These are phyloP conservation scores for Microcebus ravelobensis DNA, from an alignment of 2,113 vertebrate genomes.

Conservation along the genomic window DNA sequence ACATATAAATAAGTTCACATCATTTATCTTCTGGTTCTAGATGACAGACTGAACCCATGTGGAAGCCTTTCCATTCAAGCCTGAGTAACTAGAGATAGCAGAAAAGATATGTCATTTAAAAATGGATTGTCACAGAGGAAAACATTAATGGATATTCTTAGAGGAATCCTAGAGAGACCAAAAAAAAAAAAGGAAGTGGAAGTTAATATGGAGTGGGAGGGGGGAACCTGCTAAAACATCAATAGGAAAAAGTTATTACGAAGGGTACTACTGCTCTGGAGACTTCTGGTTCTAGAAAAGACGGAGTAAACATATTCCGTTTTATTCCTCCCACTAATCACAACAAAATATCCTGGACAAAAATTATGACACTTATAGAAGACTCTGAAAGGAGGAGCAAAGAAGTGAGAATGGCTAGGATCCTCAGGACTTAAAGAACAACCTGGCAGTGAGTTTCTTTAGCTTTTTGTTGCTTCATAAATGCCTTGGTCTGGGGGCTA, in stretches of 20 bases:
- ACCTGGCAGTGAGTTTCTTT: not conserved
- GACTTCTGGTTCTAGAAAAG: not conserved
- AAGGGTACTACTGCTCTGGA: not conserved
- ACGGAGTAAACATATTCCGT: not conserved
- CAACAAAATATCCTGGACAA: not conserved
- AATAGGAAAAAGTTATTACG: not conserved
- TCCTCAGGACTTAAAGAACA: not conserved
- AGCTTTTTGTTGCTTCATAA: not conserved
- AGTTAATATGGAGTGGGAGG: not conserved
- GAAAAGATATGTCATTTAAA: not conserved
- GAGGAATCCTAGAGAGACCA: not conserved
- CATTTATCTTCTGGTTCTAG: not conserved
- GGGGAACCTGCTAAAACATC: not conserved
- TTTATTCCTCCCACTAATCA: not conserved
- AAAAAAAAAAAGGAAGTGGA: not conserved
- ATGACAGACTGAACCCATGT: not conserved
- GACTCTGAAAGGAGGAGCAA: not conserved
- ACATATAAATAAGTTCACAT: not conserved
- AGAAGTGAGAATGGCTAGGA: not conserved
- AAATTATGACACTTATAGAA: not conserved
- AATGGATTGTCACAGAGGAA: not conserved
- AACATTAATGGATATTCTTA: not conserved
- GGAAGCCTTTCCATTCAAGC: not conserved
- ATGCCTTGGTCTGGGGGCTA: not conserved
- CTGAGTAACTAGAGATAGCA: conserved; percentile 32